These are phyloP conservation scores for Crocidura indochinensis DNA, from an alignment of 2,797 vertebrate species.

Conservation along the genomic window DNA sequence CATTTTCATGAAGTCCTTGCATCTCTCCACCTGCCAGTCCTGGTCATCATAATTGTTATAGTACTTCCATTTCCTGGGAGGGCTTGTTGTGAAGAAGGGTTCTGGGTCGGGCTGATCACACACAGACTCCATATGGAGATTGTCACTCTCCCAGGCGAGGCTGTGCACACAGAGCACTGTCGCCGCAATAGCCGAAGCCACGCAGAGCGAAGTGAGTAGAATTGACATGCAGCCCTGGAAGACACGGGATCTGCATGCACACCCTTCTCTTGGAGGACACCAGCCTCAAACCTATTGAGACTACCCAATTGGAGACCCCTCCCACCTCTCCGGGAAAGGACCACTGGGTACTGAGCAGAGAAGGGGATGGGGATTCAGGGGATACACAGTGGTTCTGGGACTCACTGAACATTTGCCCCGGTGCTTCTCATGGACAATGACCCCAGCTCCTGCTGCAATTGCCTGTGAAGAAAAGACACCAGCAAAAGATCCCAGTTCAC, in stretches of 20 bases:
- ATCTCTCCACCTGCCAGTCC: accelerated
- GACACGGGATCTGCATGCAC: background rate
- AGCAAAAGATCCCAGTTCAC: background rate
- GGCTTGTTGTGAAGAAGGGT: background rate
- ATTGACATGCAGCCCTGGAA: slow-evolving; percentile 28
- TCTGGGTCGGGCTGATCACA: background rate
- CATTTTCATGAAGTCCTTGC: background rate
- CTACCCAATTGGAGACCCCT: background rate
- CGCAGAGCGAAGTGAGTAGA: slow-evolving; percentile 51
- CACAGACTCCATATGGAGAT: accelerated
- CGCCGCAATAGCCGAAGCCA: background rate
- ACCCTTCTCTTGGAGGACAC: background rate
- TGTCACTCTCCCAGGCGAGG: background rate
- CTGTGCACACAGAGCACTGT: slow-evolving; percentile 55
- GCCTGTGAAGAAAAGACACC: slow-evolving; percentile 64
- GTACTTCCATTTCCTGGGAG: accelerated
- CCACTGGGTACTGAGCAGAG: background rate
- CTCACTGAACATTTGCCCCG: slow-evolving; percentile 64
- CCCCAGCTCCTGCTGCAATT: slow-evolving; percentile 40
- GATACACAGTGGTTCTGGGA: background rate
- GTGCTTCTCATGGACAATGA: slow-evolving; percentile 59
- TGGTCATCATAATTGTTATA: accelerated
- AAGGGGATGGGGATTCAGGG: background rate
- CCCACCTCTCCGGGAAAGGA: background rate
- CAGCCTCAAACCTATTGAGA: background rate